Evolutionary conservation across 2,797 vertebrate genomes (phyloP), one percentile per base, ranked within the genome.

Genomic region (Molossus molossus): DNA sequence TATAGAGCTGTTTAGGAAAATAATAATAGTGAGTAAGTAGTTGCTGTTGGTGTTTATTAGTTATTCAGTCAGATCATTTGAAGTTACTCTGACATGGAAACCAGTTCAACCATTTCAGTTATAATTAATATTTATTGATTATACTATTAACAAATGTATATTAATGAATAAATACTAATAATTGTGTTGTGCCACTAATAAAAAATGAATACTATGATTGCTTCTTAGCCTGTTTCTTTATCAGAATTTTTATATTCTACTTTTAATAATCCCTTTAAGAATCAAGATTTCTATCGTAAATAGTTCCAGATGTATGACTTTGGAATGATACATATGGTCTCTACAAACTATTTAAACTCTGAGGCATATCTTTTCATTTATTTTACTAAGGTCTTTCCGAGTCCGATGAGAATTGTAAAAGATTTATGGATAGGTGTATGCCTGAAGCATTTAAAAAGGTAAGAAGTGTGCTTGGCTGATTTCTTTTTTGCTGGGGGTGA

Each of bases 381-480:
- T 97, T 97, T 96, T 75, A 85, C 80, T 76, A 98, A 99, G 99
- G 99, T 97, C 98, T 99, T 88, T 99, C 99, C 67, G 99, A 99
- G 90, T 99, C 99, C 12, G 99, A 99, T 98, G 99, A 99, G 98
- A 99, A 99, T 98, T 99, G 99, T 98, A 99, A 99, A 98, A 99
- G 99, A 27, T 99, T 99, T 97, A 99, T 99, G 97, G 99, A 99
- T 94, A 98, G 99, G 69, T 99, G 99, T 98, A 99, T 99, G 99
- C 99, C 99, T 50, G 99, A 99, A 98, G 99, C 99, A 97, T 99
- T 99, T 98, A 99, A 99, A 98, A 99, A 99, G 99, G 99, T 99
- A 95, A 98, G 98, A 60, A 95, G 64, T 40, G 4, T 84, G 29
- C 29, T 58, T 5, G 27, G 77, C n/a, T 84, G 50, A 37, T 86